phyloP scores from a whole-genome alignment of 2,113 vertebrate species.

The Sylvia atricapilla region DNA sequence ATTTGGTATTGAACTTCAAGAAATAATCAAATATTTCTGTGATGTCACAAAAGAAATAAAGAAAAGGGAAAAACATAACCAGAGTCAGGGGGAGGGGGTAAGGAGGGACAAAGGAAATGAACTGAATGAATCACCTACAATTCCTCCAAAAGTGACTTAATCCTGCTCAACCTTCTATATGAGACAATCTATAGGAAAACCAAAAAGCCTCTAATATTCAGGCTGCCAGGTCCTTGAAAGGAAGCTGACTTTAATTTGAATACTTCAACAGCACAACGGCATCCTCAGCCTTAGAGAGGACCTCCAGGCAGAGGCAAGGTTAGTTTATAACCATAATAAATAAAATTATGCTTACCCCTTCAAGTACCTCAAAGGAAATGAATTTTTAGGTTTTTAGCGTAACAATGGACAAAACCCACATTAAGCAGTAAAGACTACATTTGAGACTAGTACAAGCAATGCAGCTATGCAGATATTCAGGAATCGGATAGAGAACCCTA shows the following conservation, averaged over 20 bases:
- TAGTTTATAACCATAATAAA: neutral
- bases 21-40: conserved; percentile 5
- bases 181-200: neutral
- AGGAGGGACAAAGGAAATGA: neutral
- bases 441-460: neutral
- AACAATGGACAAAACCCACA: neutral
- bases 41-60: neutral
- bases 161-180: neutral
- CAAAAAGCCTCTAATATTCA: neutral
- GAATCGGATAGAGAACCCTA: neutral
- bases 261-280: neutral
- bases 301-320: neutral
- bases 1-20: neutral
- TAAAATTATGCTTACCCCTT: conserved; percentile 7
- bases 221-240: neutral
- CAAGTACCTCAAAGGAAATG: neutral
- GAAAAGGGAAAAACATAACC: neutral
- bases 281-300: neutral
- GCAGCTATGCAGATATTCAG: neutral
- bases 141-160: neutral
- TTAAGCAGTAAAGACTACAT: neutral
- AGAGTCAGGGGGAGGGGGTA: fast-evolving
- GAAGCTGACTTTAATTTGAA: neutral
- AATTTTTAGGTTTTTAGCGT: neutral
- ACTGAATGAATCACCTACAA: neutral